Conservation (phyloP, 2,888 invertebrate genomes). For the Caenorhabditis sinica region DNA sequence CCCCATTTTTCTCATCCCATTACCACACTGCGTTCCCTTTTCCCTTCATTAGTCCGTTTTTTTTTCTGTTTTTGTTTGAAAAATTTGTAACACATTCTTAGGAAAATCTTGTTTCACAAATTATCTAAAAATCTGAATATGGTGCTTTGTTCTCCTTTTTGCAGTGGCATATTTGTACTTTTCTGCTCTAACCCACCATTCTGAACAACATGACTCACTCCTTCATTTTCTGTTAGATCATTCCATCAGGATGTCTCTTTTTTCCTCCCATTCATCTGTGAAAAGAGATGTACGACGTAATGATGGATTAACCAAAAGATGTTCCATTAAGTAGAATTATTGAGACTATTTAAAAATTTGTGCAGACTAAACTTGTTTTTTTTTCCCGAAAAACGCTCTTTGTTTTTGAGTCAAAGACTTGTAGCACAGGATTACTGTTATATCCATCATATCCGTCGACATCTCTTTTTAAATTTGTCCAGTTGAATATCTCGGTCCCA, state of each 20-base stretch:
- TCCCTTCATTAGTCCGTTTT: conserved; percentile 8
- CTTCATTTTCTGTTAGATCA: background rate
- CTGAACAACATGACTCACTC: background rate
- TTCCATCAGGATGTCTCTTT: background rate
- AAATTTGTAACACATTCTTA: background rate
- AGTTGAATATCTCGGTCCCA: conserved; percentile 20
- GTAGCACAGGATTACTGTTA: too few species aligned
- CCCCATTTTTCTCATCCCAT: conserved; percentile 16
- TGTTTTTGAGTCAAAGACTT: background rate
- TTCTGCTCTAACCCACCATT: too few species aligned
- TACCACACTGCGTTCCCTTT: conserved; percentile 8
- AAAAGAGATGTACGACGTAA: conserved; percentile 5
- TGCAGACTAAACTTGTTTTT: background rate
- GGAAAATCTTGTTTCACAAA: background rate
- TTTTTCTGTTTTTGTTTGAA: background rate
- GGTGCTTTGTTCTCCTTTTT: background rate
- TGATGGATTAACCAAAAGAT: conserved; percentile 11
- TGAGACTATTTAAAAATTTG: background rate
- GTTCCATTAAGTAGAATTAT: background rate
- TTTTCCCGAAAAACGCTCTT: background rate
- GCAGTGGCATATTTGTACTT: too few species aligned
- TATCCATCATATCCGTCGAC: background rate
- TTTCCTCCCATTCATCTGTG: background rate
- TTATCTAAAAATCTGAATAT: background rate
- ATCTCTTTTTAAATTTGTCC: background rate